Evolutionary conservation across 2,888 invertebrate genomes (phyloP).

Genomic region (Orthosia cruda): DNA sequence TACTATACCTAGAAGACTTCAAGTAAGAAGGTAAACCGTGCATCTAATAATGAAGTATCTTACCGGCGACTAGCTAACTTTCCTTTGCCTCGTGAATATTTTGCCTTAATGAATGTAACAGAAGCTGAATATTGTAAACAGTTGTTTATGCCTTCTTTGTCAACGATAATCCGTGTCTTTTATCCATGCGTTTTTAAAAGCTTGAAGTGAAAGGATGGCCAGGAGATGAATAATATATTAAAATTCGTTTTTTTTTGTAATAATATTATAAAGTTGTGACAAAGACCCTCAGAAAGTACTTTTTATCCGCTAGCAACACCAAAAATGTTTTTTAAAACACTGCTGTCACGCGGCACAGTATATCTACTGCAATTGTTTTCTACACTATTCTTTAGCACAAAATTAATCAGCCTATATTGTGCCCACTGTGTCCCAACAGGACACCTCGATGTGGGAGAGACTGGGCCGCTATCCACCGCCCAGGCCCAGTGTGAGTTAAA

Average conservation of each 20-base stretch:
- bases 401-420: too few species aligned
- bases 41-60: conserved; percentile 42
- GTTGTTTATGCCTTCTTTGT: conserved; percentile 29
- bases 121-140: conserved; percentile 41
- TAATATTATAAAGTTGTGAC: neutral
- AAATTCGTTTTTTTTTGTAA: neutral
- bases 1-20: neutral
- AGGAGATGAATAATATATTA: conserved; percentile 1
- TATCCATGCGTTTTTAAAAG: neutral
- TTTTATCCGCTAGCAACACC: neutral
- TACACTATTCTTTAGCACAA: too few species aligned
- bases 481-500: too few species aligned
- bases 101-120: conserved; percentile 44
- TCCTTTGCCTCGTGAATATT: conserved; percentile 61
- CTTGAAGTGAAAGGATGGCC: conserved; percentile 12
- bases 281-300: neutral
- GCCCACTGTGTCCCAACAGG: too few species aligned
- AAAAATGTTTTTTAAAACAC: too few species aligned
- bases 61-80: conserved; percentile 61
- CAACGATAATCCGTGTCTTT: conserved; percentile 32
- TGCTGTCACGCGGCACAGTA: too few species aligned
- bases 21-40: conserved; percentile 4
- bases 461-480: too few species aligned
- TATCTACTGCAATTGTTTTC: too few species aligned
- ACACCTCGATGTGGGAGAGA: too few species aligned